These are phyloP conservation scores for Engystomops pustulosus DNA, from an alignment of 2,113 vertebrate species.

Conservation along the genomic window DNA sequence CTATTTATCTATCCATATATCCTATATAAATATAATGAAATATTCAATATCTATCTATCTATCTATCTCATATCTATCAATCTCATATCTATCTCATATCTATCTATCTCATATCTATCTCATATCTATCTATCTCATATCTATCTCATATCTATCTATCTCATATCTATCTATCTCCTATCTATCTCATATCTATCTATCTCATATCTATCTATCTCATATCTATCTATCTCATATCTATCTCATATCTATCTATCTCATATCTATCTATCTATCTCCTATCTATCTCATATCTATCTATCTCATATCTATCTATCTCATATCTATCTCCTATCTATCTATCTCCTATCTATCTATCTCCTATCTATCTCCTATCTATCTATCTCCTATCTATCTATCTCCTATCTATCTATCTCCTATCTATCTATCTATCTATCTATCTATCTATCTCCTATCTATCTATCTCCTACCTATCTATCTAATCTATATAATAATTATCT, in stretches of 20 bases:
- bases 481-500: not conserved
- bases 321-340: not conserved
- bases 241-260: not conserved
- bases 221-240: not conserved
- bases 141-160: not conserved
- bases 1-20: no score
- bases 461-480: not conserved
- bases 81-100: not conserved
- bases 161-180: not conserved
- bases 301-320: not conserved
- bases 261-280: not conserved
- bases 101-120: not conserved
- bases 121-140: not conserved
- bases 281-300: no score
- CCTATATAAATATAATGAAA: no score
- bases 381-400: not conserved
- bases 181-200: constrained; percentile 18
- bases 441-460: not conserved
- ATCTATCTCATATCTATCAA: not conserved
- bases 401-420: not conserved
- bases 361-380: not conserved
- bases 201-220: not conserved
- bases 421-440: not conserved
- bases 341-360: not conserved
- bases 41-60: not conserved